These are phyloP conservation scores for Hyles lineata DNA, from an alignment of 2,888 invertebrate species.

Conservation along the genomic window DNA sequence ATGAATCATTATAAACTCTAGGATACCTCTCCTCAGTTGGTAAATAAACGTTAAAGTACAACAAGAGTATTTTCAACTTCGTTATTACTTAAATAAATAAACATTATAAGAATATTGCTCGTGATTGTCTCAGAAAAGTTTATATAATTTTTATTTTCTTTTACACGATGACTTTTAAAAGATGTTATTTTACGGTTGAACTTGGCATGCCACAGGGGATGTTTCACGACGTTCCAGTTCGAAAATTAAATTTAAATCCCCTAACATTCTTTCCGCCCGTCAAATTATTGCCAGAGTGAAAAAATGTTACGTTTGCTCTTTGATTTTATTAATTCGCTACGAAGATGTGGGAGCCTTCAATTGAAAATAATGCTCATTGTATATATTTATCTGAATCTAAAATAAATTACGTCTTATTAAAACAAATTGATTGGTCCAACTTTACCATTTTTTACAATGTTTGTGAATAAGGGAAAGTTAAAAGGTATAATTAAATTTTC, in stretches of 20 bases:
- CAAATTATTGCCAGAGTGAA: slow-evolving; percentile 74
- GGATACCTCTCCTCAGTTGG: background rate
- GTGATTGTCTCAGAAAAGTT: slow-evolving; percentile 18
- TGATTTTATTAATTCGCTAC: background rate
- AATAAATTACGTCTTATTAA: background rate
- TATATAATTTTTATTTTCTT: slow-evolving; percentile 51
- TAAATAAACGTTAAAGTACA: background rate
- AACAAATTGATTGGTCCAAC: background rate
- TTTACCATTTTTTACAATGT: too few species aligned
- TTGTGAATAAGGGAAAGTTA: too few species aligned
- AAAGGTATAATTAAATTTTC: background rate
- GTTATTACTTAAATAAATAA: background rate
- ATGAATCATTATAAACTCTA: too few species aligned
- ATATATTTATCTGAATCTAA: background rate
- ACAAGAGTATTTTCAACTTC: background rate
- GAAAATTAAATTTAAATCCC: slow-evolving; percentile 84
- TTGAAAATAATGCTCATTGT: background rate
- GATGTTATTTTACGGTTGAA: slow-evolving; percentile 68
- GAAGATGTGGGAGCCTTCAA: background rate
- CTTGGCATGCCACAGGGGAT: slow-evolving; percentile 74
- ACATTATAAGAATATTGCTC: background rate
- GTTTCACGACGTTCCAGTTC: slow-evolving; percentile 78
- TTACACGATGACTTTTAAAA: slow-evolving; percentile 58
- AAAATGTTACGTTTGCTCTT: slow-evolving; percentile 48
- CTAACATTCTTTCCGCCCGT: slow-evolving; percentile 79